Evolutionary conservation across 2,888 invertebrate species (phyloP), one percentile per base, ranked within the genome.

Genomic region (Drosophila aldrichi): DNA sequence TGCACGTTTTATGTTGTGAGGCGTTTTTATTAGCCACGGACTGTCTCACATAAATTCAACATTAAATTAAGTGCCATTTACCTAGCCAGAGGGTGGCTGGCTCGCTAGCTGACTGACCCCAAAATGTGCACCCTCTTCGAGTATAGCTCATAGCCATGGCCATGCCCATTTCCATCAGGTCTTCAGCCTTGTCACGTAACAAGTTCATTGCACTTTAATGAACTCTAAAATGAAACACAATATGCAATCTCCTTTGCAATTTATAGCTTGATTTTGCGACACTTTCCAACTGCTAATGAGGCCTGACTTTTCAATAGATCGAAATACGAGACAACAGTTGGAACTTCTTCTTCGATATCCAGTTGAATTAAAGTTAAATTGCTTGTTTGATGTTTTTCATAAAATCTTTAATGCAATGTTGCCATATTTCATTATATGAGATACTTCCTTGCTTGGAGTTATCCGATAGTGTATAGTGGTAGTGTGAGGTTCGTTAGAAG

Each of bases 11-110:
- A 61, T 78, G 55, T 68, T 18, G 70, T 58, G 63, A 73, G 80
- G 80, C 82, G 70, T 71, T 87, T 87, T 81, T 87, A 87, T 87
- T 83, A 85, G 76, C 83, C 59, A 66, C 61, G 43, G 72, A 63
- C 79, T 71, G 86, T 78, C 74, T 77, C 71, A 81, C 89, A 83
- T 85, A 88, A 81, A 88, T 86, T 88, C 62, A 78, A 77, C 83
- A 87, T 88, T 78, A 88, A 88, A 88, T 88, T 81, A 85, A 88
- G 82, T 88, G 79, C 73, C 77, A 68, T 81, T 82, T 75, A 81
- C 82, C 79, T 64, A 52, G 52, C 60, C 7, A 40, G 52, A 74
- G 77, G 74, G 69, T 68, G 62, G 70, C 60, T 52, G 64, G 70
- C 60, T 52, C 55, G 43, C n/a, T 67, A 59, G 41, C 59, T 52